Base-by-base conservation (phyloP, 2,113 vertebrate species). In the Progne subis region DNA sequence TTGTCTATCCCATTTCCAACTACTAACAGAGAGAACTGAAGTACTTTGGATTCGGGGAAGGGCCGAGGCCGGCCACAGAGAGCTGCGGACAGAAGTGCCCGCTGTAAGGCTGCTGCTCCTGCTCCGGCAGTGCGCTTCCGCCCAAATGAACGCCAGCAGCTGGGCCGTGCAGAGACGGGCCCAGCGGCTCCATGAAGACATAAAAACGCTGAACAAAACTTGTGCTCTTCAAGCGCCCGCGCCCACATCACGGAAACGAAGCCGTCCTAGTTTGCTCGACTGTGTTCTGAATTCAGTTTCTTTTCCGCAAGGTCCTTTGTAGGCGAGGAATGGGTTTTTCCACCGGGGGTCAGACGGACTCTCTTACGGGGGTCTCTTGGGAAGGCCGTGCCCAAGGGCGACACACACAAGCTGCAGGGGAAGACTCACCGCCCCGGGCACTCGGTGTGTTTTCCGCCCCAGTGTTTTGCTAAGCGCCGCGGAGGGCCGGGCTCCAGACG, bases 401-500 rank as follows among this genome's bases (percentile, higher is more conserved):
- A 39, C 0, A 3, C 39, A 3, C 2, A 34, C 41, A 31, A 25
- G 4, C 26, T 24, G 18, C 9, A 9, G 28, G 4, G 23, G 6
- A 5, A 47, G 5, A 2, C 1, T 0, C 5, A 2, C 23, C 6
- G 21, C 12, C n/a, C 24, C 17, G 5, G 3, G 2, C 50, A 16
- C 26, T 21, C 0, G 2, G 0, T 1, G 5, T 6, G 28, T 5
- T 64, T 69, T 14, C 17, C 50, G 9, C 47, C 20, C 2, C 0
- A 0, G 13, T 4, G 8, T 8, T 31, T 18, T 0, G 23, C 3
- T 5, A 2, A 23, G 5, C 37, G 3, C 6, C 1, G 5, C 78
- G 18, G 29, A 6, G 18, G 3, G 41, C 3, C 41, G 13, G 2
- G 9, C 20, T 18, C 25, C 56, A 6, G 9, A 3, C 0, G 11